phyloP scores from a whole-genome alignment of 2,113 vertebrate genomes.

The Dermatemys mawii region DNA sequence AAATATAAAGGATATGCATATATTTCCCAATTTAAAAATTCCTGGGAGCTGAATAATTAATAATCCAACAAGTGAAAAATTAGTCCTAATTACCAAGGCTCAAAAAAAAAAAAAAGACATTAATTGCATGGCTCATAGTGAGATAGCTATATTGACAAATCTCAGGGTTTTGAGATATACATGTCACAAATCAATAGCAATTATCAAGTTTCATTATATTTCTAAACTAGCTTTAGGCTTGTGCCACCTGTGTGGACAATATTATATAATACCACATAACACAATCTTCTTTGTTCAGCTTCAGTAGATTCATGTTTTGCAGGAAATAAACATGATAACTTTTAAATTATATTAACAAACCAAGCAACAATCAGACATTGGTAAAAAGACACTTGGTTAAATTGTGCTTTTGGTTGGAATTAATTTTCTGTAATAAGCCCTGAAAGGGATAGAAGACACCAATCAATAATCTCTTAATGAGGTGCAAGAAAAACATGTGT shows the following conservation, averaged over 20 bases:
- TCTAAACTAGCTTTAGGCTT: constrained; percentile 48
- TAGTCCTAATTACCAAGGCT: constrained; percentile 54
- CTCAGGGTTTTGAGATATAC: constrained; percentile 25
- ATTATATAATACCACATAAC: constrained; percentile 12
- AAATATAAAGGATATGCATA: constrained; percentile 23
- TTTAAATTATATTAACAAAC: constrained; percentile 35
- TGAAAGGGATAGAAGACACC: constrained; percentile 57
- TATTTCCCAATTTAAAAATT: constrained; percentile 28
- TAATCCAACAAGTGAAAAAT: constrained; percentile 57
- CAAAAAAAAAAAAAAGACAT: constrained; percentile 23
- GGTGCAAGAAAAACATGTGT: constrained; percentile 67
- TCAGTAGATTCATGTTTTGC: neutral
- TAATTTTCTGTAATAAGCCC: constrained; percentile 69
- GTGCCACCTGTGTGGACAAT: neutral
- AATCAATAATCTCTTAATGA: constrained; percentile 72
- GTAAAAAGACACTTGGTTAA: constrained; percentile 35
- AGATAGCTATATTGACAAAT: constrained; percentile 62
- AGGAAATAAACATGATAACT: neutral
- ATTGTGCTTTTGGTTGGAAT: constrained; percentile 35
- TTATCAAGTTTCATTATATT: constrained; percentile 57
- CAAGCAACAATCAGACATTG: constrained; percentile 41
- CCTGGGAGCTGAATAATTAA: constrained; percentile 68
- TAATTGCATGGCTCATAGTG: constrained; percentile 62
- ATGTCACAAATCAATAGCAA: constrained; percentile 62
- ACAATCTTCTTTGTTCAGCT: neutral